Base-by-base conservation (phyloP, 2,797 vertebrate genomes). In the Anisognathus igniventris region DNA sequence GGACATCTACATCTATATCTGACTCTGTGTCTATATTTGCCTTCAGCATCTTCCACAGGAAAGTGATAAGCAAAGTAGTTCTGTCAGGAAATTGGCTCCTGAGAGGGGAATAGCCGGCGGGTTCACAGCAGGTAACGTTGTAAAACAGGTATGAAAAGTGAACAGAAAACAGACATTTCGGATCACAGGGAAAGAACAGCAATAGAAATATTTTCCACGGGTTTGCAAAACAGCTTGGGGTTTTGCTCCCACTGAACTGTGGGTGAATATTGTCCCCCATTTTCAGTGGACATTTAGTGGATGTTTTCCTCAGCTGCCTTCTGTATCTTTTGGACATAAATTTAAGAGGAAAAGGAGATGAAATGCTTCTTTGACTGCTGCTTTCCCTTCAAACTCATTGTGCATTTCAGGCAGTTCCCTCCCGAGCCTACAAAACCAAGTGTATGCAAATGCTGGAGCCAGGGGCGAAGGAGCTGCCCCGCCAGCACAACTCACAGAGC, bases 401-500 rank as follows among this genome's bases (percentile, higher is more conserved):
- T 23, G 54, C 37, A 2, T 40, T 48, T 54, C 79, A 12, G 65
- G 78, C 84, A 5, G 61, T 9, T 71, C 61, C 18, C 33, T 25
- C 10, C 53, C 0, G 8, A 90, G 71, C 80, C 53, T n/a, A 5
- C 58, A 28, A 7, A 9, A 5, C n/a, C 21, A 0, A 20, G 7
- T 0, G 24, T 1, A 4, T 9, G 54, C 4, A 33, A 42, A 47
- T 12, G 45, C 13, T 2, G 23, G 76, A 50, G 91, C 61, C 33
- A 39, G 53, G 75, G 42, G n/a, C 1, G 4, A 4, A 39, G 76
- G 73, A 27, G 76, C 74, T 80, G 94, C n/a, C 47, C 81, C 6
- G 14, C 3, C 28, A 57, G 72, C 5, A 6, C 74, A 7, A 4
- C 74, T 74, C 40, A 4, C 9, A 1, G 73, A 53, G 73, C 3